Percentiles rank a stretch among this genome's conserved stretches.
These are phyloP conservation scores for Zophobas atratus DNA, from an alignment of 1,140 invertebrate species.

Conservation along the genomic window DNA sequence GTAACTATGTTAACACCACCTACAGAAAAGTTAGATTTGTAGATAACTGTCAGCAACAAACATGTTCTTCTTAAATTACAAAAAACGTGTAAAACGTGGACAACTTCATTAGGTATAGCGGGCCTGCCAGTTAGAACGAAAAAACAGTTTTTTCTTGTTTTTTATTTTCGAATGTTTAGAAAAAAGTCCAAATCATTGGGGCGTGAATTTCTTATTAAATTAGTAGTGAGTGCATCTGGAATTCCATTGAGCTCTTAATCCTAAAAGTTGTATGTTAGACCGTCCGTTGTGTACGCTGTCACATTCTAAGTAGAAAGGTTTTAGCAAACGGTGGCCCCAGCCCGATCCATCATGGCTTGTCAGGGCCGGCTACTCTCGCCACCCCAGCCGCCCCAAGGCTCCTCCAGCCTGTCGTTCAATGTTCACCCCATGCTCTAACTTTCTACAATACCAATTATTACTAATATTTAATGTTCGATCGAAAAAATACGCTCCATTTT, in stretches of 20 bases:
- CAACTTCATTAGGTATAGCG: no score
- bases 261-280: conserved; percentile 44
- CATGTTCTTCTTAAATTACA: no score
- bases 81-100: no score
- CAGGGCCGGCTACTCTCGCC: conserved; percentile 65
- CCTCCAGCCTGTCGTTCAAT: conserved; percentile 47
- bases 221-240: conserved; percentile 45
- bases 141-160: no score
- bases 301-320: conserved; percentile 65
- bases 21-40: background rate
- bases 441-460: conserved; percentile 60
- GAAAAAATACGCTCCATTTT: conserved; percentile 5
- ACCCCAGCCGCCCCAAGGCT: conserved; percentile 53
- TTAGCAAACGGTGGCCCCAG: conserved; percentile 62
- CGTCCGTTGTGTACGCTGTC: conserved; percentile 45
- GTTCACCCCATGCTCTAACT: conserved; percentile 44
- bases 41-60: no score
- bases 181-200: background rate
- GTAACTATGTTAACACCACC: background rate
- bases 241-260: conserved; percentile 46
- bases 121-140: no score
- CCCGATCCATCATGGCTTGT: conserved; percentile 67
- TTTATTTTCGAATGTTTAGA: background rate
- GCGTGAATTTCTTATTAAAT: conserved; percentile 40
- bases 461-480: conserved; percentile 52